phyloP scores from a whole-genome alignment of 2,113 vertebrate genomes.

The Grantiella picta region DNA sequence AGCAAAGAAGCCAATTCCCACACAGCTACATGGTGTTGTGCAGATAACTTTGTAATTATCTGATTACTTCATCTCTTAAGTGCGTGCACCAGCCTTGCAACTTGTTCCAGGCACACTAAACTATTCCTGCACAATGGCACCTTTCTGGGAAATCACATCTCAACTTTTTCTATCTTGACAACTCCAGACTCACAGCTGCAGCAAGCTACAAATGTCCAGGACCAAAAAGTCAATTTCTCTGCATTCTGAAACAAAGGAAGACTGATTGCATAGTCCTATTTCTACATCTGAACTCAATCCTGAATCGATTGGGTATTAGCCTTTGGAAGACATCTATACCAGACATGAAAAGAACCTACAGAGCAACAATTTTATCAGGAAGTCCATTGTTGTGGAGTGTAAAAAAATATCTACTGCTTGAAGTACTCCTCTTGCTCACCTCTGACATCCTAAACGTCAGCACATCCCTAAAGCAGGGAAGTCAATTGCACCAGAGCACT shows the following conservation, averaged over 20 bases:
- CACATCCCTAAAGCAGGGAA: not conserved
- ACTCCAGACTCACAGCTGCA: not conserved
- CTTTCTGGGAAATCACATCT: not conserved
- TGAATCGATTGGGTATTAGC: not conserved
- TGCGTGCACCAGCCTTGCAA: not conserved
- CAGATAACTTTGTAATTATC: not conserved
- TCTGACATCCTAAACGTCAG: not conserved
- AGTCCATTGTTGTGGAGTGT: not conserved
- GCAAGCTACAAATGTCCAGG: not conserved
- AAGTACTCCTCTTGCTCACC: not conserved
- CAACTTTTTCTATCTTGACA: rapidly evolving
- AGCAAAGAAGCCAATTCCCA: not conserved
- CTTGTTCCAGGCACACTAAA: not conserved
- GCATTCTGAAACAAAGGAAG: not conserved
- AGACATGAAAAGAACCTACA: not conserved
- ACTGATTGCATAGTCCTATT: not conserved
- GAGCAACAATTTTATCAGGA: not conserved
- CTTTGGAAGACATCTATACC: not conserved
- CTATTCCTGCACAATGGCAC: not conserved
- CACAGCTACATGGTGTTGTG: not conserved
- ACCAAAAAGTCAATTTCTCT: not conserved
- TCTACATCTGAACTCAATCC: not conserved
- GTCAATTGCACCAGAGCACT: not conserved
- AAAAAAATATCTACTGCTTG: not conserved
- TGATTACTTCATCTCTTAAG: not conserved